These are phyloP conservation scores for Leucoraja ocellata DNA, from an alignment of 2,797 vertebrate species.

Conservation along the genomic window DNA sequence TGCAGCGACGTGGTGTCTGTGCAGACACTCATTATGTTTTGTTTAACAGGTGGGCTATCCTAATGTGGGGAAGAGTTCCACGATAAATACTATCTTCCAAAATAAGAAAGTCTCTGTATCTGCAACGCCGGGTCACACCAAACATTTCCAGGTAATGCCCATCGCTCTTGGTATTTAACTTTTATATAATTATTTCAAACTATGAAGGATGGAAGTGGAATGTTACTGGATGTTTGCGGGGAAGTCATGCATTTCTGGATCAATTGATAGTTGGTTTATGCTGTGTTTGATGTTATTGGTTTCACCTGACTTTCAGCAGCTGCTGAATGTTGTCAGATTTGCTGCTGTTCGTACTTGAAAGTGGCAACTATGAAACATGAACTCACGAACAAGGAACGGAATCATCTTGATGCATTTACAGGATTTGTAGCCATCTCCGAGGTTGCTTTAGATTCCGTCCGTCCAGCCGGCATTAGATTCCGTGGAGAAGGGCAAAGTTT, in stretches of 20 bases:
- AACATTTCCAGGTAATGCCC: conserved; percentile 86
- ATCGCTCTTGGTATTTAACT: not conserved
- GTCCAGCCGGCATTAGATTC: not conserved
- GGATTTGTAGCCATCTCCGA: not conserved
- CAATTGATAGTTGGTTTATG: not conserved
- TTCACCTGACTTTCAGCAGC: not conserved
- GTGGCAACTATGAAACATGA: too few relatives aligned
- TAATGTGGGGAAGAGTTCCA: conserved; percentile 96
- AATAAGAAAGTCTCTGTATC: conserved; percentile 96
- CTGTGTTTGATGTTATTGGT: not conserved
- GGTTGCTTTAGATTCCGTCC: not conserved
- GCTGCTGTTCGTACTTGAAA: not conserved
- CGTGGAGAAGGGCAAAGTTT: not conserved
- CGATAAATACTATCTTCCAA: conserved; percentile 92
- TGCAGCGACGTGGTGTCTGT: not conserved
- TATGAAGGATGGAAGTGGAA: not conserved
- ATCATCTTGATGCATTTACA: not conserved
- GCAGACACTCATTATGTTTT: not conserved
- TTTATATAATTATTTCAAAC: not conserved
- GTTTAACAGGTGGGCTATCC: conserved; percentile 84
- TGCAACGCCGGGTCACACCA: conserved; percentile 89
- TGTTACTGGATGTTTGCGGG: too few relatives aligned
- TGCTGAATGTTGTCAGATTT: not conserved
- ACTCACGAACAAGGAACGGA: not conserved
- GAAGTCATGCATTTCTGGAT: not conserved